Evolutionary conservation across 2,888 invertebrate genomes (phyloP), one percentile per base, ranked within the genome.

Genomic region (Acleris holmiana): DNA sequence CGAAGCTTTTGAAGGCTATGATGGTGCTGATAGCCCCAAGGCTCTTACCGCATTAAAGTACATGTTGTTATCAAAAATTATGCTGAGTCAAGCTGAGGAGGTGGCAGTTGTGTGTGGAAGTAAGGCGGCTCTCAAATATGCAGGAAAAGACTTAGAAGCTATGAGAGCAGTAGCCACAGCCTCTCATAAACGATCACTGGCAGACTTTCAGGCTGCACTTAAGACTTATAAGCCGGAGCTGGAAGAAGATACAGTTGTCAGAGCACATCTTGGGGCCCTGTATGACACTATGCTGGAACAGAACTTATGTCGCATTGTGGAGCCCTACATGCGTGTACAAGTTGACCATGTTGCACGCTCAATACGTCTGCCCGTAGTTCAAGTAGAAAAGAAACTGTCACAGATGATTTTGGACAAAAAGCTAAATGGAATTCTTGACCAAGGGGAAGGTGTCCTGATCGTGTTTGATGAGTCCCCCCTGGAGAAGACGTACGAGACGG

Each of bases 331-430:
- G 73, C 94, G 97, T 77, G 99, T 99, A 1, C 98, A 99, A 94
- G 97, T 97, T 7, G 95, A 97, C 70, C 98, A 98, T 89, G 96
- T 99, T 73, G 98, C 99, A 25, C 95, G 96, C 74, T 95, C 96
- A 76, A 99, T 99, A 90, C 96, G 97, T 77, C 93, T 99, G 68
- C 96, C 98, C 13, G 95, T 97, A 65, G 84, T 94, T 93, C 96
- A 96, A 92, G 99, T 99, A 59, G 99, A 99, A 90, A 98, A 99
- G 93, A 99, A 99, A 91, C 93, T 99, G 66, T 99, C 99, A 56
- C 99, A 99, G 91, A 99, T 99, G 99, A 99, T 99, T 84, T 93
- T 99, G 85, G 99, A 99, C 89, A 98, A 98, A 82, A 99, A 99
- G 90, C 96, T 99, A 75, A 95, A 96, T 91, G 99, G 99, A 21